Evolutionary conservation across 1,140 invertebrate species (phyloP).

Genomic region (Leptinotarsa defecta): DNA sequence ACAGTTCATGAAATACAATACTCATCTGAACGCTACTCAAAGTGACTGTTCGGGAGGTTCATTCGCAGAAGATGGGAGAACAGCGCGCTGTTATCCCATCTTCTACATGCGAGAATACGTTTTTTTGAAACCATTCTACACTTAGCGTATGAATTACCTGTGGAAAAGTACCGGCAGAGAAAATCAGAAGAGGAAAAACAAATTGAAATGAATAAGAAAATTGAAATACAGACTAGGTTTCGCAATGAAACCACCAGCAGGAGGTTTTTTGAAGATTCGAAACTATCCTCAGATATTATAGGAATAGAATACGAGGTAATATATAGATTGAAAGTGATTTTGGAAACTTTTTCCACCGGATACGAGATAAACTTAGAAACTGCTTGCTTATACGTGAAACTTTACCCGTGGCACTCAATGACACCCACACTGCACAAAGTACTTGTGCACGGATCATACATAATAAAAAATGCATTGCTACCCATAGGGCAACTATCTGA

Average conservation of each 20-base stretch:
- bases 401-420: slow-evolving; percentile 53
- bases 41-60: too few species aligned
- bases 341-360: too few species aligned
- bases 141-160: slow-evolving; percentile 49
- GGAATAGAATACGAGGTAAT: slow-evolving; percentile 34
- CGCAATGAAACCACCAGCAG: slow-evolving; percentile 16
- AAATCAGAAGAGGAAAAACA: slow-evolving; percentile 24
- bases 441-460: slow-evolving; percentile 43
- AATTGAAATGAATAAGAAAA: neutral
- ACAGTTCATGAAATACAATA: too few species aligned
- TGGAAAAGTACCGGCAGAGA: slow-evolving; percentile 46
- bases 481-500: slow-evolving; percentile 47
- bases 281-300: slow-evolving; percentile 14
- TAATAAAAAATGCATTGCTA: slow-evolving; percentile 45
- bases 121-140: slow-evolving; percentile 54
- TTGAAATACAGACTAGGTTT: slow-evolving; percentile 5
- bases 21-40: too few species aligned
- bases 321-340: too few species aligned
- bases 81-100: too few species aligned
- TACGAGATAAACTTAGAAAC: too few species aligned
- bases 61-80: too few species aligned
- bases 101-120: slow-evolving; percentile 54
- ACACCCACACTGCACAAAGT: slow-evolving; percentile 54
- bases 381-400: slow-evolving; percentile 47
- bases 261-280: slow-evolving; percentile 23